Base-by-base conservation (phyloP, 2,113 vertebrate species). In the Caretta caretta region DNA sequence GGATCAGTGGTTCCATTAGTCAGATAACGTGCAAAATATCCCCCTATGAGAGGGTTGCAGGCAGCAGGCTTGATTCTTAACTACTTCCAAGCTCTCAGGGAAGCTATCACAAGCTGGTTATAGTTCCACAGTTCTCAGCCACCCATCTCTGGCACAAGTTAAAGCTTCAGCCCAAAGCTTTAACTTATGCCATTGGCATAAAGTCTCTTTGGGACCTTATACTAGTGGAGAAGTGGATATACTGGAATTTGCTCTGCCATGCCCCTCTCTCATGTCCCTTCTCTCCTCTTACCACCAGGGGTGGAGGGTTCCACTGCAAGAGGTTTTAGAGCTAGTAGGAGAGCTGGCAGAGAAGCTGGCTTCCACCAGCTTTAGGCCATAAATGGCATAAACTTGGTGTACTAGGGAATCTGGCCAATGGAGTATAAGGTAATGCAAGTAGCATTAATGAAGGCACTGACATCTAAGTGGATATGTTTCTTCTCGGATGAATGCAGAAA, bases 111-210 rank as follows among this genome's bases (percentile, higher is more conserved):
- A 42, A 75, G 72, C n/a, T 75, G 17, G 42, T 27, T 27, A 46
- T 42, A 46, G 24, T 76, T 76, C 38, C 22, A 65, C 12, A 72
- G 62, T 51, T 49, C 57, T 76, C 91, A 92, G 0, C 31, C 10
- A 4, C 83, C 8, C 49, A 75, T n/a, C 62, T 10, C 22, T 84
- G 93, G 72, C 85, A 89, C 59, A 42, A 54, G 87, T 54, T 0
- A 72, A 20, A 84, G 35, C 57, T 59, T 24, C 94, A 93, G 56
- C 87, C 86, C 84, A 84, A 88, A 94, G 84, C 88, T 94, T 78
- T 78, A 82, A 38, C 86, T 56, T 49, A 3, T 62, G 0, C 50
- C 69, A 86, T 72, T 4, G 57, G 79, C 4, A 42, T 78, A 57
- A 84, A 69, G 35, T 78, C 1, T 51, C 46, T 53, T 53, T 84